Base-by-base conservation (phyloP, 1,140 invertebrate genomes). In the Macrotrachela quadricornifera region DNA sequence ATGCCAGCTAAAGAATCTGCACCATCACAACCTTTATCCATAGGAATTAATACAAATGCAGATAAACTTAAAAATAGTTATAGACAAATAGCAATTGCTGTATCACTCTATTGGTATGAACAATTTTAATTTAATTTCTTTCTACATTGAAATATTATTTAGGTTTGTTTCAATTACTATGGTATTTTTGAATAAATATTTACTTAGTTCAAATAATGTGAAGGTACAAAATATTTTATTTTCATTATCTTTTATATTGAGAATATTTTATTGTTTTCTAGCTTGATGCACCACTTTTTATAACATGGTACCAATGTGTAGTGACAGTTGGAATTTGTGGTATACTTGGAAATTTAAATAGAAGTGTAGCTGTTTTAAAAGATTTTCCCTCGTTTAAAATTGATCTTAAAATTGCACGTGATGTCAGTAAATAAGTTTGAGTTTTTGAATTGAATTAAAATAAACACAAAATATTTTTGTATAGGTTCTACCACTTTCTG, bases 271-370 rank as follows among this genome's bases (percentile, higher is more conserved):
- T 54, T 49, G 40, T 68, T 66, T 39, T 75, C n/a, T 30, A 85
- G 67, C 72, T 96, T 51, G 79, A 96, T 64, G 90, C 91, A 1
- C 91, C 94, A 0, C 71, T 97, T 50, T 97, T 97, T 71, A 79
- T 99, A 47, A 94, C 88, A 43, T 95, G 90, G 81, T 96, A 82
- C 66, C 94, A 99, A 72, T 96, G 91, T 70, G 62, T 92, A 40
- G 76, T 90, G 1, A 84, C 85, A 37, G 78, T 85, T 12, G 49
- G 74, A n/a, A 79, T 95, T 55, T 95, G 87, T 68, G 71, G 78
- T 38, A 51, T 72, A 6, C 71, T 90, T 45, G 82, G 79, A 62
- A 50, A 59, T 36, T 14, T 72, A 6, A 57, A 68, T 2, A 66
- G 64, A 51, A 51, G 75, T 8, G 78, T 79, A 62, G 82, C 83